phyloP scores from a whole-genome alignment of 2,113 vertebrate species.

The Perccottus glenii region DNA sequence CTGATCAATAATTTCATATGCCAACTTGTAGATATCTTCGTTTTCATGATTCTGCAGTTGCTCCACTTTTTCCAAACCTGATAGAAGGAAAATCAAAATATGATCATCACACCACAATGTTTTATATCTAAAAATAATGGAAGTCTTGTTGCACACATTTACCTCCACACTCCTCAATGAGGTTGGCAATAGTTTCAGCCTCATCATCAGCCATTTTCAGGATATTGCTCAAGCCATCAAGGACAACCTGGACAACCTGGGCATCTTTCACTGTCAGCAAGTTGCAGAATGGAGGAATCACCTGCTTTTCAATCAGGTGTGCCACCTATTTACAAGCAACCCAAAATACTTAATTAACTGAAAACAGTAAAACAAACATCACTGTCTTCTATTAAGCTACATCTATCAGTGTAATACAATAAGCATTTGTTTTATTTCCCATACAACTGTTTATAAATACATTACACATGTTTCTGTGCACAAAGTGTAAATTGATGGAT shows the following conservation, averaged over 20 bases:
- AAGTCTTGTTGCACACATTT: constrained; percentile 6
- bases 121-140: background rate
- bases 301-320: constrained; percentile 96
- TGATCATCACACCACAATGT: background rate
- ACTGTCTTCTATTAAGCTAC: no score
- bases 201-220: constrained; percentile 99
- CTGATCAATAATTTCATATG: constrained; percentile 99
- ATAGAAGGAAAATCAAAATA: background rate
- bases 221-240: constrained; percentile 99
- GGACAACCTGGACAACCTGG: constrained; percentile 97
- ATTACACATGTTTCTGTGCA: no score
- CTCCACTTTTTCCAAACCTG: constrained; percentile 98
- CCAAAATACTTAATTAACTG: background rate
- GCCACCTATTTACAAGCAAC: constrained; percentile 83
- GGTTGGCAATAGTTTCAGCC: constrained; percentile 95
- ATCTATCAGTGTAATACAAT: background rate
- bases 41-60: constrained; percentile 99
- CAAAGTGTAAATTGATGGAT: no score
- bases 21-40: constrained; percentile 99
- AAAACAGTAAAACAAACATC: no score
- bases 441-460: no score
- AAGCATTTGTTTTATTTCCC: background rate
- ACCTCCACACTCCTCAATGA: constrained; percentile 99
- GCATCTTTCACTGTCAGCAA: constrained; percentile 98
- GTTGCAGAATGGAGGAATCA: constrained; percentile 98